These are phyloP conservation scores for Bucco capensis DNA, from an alignment of 2,113 vertebrate genomes.

Conservation along the genomic window DNA sequence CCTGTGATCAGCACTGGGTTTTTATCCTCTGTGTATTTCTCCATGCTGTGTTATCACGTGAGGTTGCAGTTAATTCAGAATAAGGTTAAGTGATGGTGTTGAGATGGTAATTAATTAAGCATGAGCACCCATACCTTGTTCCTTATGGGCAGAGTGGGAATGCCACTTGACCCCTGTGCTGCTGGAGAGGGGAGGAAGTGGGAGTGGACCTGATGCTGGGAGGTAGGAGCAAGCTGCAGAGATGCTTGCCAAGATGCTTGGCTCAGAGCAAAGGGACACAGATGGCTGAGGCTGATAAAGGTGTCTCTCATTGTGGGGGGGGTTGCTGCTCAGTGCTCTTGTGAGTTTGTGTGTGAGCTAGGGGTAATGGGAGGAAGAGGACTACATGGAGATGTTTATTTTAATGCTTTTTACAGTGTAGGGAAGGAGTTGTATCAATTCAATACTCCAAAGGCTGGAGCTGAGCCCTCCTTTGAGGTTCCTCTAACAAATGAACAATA, in stretches of 20 bases:
- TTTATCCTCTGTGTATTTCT: not conserved
- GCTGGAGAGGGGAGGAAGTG: constrained; percentile 50
- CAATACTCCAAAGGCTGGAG: constrained; percentile 5
- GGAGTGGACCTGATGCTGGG: constrained; percentile 48
- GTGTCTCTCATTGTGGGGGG: constrained; percentile 56
- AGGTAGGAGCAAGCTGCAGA: constrained; percentile 9
- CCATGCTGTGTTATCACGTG: not conserved
- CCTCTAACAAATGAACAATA: constrained; percentile 28
- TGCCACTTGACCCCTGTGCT: not conserved
- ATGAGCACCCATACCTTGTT: not conserved
- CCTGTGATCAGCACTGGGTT: not conserved
- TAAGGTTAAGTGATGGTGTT: not conserved
- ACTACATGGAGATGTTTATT: constrained; percentile 16
- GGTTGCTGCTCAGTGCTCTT: not conserved
- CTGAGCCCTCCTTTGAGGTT: constrained; percentile 28
- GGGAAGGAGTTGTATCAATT: not conserved
- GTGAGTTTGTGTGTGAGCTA: not conserved
- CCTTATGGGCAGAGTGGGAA: constrained; percentile 4
- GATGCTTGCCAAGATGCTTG: constrained; percentile 56
- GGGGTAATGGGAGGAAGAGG: not conserved
- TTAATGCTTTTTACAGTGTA: not conserved
- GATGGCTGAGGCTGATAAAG: constrained; percentile 77
- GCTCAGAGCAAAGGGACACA: constrained; percentile 68
- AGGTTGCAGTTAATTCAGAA: not conserved
- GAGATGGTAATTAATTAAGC: constrained; percentile 1